Conservation (phyloP, 2,113 vertebrate genomes). For the Takifugu flavidus region DNA sequence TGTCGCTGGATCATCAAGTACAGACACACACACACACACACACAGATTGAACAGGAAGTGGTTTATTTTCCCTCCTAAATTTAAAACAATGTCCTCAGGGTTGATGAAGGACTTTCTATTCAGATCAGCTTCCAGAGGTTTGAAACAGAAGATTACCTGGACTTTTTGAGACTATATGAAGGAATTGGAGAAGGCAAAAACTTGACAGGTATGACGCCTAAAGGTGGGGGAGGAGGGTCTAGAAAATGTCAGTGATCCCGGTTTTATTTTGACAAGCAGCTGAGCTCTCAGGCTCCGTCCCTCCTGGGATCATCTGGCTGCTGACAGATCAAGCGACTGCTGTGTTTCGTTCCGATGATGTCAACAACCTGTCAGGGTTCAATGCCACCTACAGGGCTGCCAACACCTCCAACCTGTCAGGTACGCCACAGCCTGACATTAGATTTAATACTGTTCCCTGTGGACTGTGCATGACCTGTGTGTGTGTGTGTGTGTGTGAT, state of each 20-base stretch:
- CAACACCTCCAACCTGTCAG: slow-evolving; percentile 66
- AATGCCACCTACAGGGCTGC: slow-evolving; percentile 74
- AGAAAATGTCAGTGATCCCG: background rate
- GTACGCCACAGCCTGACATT: slow-evolving; percentile 57
- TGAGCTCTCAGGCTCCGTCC: slow-evolving; percentile 73
- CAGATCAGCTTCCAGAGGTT: slow-evolving; percentile 56
- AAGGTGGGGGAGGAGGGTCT: no score
- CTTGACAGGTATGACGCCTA: slow-evolving; percentile 42
- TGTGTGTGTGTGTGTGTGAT: slow-evolving; percentile 5
- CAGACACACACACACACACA: background rate
- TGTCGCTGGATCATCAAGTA: slow-evolving; percentile 77
- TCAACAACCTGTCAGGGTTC: slow-evolving; percentile 77
- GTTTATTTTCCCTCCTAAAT: background rate
- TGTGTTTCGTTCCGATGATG: slow-evolving; percentile 74
- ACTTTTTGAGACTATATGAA: slow-evolving; percentile 61
- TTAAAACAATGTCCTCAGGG: slow-evolving; percentile 40
- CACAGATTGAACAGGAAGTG: background rate
- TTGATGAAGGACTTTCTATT: slow-evolving; percentile 50
- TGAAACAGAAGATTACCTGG: slow-evolving; percentile 43
- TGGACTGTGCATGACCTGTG: no score
- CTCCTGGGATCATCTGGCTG: slow-evolving; percentile 76
- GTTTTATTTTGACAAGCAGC: slow-evolving; percentile 64
- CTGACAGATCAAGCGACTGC: slow-evolving; percentile 81
- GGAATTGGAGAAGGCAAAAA: slow-evolving; percentile 51
- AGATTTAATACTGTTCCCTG: background rate